Evolutionary conservation across 1,140 invertebrate species (phyloP).

Genomic region (Papilio machaon): DNA sequence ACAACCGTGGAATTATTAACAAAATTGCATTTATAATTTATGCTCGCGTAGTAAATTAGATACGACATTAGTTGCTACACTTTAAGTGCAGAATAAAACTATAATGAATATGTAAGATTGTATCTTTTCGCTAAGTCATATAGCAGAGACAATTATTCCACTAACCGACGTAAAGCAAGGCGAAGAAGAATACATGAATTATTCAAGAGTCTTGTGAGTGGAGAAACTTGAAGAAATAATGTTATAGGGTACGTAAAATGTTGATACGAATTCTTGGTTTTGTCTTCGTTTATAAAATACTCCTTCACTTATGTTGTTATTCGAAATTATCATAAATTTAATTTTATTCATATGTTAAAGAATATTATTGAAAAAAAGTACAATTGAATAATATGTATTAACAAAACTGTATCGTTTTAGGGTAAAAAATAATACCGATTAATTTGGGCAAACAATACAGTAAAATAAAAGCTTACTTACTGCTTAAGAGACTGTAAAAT

Average conservation of each 20-base stretch:
- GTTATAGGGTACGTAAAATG: background rate
- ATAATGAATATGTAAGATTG: slow-evolving; percentile 24
- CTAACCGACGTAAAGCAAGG: background rate
- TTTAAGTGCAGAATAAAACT: slow-evolving; percentile 22
- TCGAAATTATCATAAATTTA: too few relatives aligned
- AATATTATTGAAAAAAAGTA: too few relatives aligned
- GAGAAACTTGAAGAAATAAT: slow-evolving; percentile 26
- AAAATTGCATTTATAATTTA: slow-evolving; percentile 23
- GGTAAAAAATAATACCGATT: too few relatives aligned
- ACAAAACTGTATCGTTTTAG: too few relatives aligned
- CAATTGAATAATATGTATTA: too few relatives aligned
- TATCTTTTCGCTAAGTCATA: slow-evolving; percentile 27
- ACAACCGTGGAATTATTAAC: slow-evolving; percentile 16
- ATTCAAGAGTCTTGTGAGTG: slow-evolving; percentile 29
- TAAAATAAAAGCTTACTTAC: too few relatives aligned
- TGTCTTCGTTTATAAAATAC: background rate
- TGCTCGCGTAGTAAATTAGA: slow-evolving; percentile 5
- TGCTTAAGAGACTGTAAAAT: background rate
- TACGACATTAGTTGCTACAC: slow-evolving; percentile 12
- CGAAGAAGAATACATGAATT: slow-evolving; percentile 31
- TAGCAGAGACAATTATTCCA: slow-evolving; percentile 30
- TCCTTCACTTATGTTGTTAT: background rate
- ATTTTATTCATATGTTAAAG: too few relatives aligned
- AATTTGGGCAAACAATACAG: too few relatives aligned
- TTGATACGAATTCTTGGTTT: background rate